Base-by-base conservation (phyloP, 2,888 invertebrate species). In the Ochropleura plecta region DNA sequence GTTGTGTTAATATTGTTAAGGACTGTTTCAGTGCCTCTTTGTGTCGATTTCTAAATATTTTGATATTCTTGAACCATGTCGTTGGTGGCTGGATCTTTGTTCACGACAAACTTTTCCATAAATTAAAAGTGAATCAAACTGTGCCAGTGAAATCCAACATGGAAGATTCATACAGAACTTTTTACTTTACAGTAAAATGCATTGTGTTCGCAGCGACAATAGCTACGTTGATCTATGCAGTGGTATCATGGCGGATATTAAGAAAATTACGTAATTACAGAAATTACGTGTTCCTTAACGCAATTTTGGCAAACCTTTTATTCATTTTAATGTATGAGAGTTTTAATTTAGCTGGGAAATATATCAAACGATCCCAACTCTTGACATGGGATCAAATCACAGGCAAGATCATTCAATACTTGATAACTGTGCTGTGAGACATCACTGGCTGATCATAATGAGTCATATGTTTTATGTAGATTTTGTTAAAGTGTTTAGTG, bases 221-320 rank as follows among this genome's bases (percentile, higher is more conserved):
- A 18, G 40, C 9, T 3, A 51, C 51, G 6, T 46, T 73, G 9
- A 14, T 72, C 12, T 71, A 60, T 12, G 51, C 30, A 72, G 20
- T 53, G 14, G 46, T 18, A 18, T 71, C 51, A n/a, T 73, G 60
- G 73, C n/a, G 16, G 16, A 2, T 30, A 0, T 0, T 51, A 0
- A 51, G n/a, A 4, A 59, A 44, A n/a, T 70, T 70, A 16, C 73
- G 70, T 2, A 51, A 44, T 51, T 73, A 70, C n/a, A 73, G n/a
- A 5, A 73, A 73, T 30, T 71, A 70, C 30, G 18, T 60, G 18
- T 46, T 44, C 5, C 51, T 73, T 0, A 73, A 51, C 49, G 9
- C 51, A 60, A 46, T 73, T 51, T 44, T 51, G 30, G 16, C n/a
- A 30, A 59, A 73, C 30, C 16, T 70, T n/a, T 8, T 70, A 4